Evolutionary conservation across 2,888 invertebrate genomes (phyloP), one percentile per base, ranked within the genome.

Genomic region (Polia nebulosa): DNA sequence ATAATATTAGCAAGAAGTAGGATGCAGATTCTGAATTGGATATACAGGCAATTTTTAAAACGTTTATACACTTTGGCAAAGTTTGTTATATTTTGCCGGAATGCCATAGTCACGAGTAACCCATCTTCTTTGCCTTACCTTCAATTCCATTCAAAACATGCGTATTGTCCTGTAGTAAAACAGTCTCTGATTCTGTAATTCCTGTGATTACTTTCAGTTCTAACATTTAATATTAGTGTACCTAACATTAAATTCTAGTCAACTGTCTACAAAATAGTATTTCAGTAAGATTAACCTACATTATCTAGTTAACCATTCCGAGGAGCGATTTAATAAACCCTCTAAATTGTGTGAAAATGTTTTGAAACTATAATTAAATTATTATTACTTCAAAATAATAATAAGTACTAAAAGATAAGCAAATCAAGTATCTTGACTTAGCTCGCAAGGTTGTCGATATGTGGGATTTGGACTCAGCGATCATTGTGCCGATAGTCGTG

Each of bases 181-280:
- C 80, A 82, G 82, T 82, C 78, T 82, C 75, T 36, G 53, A 44
- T 67, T 69, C 49, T 62, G 56, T 68, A 69, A 78, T 78, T 81
- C 68, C 57, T 73, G 79, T 62, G 71, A 69, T 72, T 77, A 61
- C 62, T 49, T 63, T 80, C 59, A 71, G 63, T 78, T 72, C 62
- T 59, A 67, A 45, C 45, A 53, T 71, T 73, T 72, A 78, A 53
- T 47, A 73, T 70, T 71, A 78, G 32, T 58, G 52, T 72, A 76
- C 52, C 15, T 52, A 52, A 32, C 34, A 65, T 59, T 75, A 70
- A 61, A 66, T 67, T 72, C 77, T 81, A 81, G 36, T 69, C 56
- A 69, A 65, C 75, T 62, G 55, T 76, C 84, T 86, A 88, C 82
- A 85, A 85, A 86, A 87, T 85, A 89, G 83, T 87, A 87, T 85